A percentile compares a stretch with the other conserved stretches of the same genome.
Conservation (phyloP, 1,140 invertebrate genomes). For the Drosophila pallidifrons region DNA sequence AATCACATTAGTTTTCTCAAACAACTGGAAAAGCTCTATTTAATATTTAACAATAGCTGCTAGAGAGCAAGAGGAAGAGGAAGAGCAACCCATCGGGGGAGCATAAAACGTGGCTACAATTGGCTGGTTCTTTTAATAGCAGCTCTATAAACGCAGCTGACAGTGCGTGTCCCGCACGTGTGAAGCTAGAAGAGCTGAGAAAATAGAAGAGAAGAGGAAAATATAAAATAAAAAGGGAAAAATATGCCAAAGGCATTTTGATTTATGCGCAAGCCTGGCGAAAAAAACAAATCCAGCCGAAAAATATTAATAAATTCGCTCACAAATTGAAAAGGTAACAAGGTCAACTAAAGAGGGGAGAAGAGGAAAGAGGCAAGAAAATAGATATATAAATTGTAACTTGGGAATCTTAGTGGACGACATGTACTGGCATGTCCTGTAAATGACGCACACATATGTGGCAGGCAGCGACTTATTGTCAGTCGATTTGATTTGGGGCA, state of each 20-base stretch:
- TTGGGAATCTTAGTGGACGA: constrained; percentile 18
- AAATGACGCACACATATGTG: constrained; percentile 40
- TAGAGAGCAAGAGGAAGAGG: too few relatives aligned
- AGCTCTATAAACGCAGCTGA: constrained; percentile 21
- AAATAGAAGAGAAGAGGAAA: neutral
- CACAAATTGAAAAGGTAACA: constrained; percentile 70
- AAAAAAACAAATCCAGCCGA: constrained; percentile 7
- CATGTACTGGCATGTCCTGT: constrained; percentile 37
- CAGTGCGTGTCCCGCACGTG: constrained; percentile 42
- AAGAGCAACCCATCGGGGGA: neutral
- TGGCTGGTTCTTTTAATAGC: constrained; percentile 34
- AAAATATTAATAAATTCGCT: constrained; percentile 73
- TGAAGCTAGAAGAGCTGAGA: constrained; percentile 7
- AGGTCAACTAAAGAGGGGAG: constrained; percentile 40
- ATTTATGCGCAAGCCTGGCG: constrained; percentile 56
- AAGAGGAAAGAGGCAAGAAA: constrained; percentile 10
- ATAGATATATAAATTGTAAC: constrained; percentile 9
- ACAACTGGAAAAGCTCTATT: constrained; percentile 1
- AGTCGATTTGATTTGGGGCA: constrained; percentile 57
- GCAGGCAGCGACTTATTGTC: constrained; percentile 32
- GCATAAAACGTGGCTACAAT: constrained; percentile 28
- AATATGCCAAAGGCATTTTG: constrained; percentile 47
- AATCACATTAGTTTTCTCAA: neutral
- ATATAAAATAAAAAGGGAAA: constrained; percentile 16
- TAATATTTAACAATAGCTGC: constrained; percentile 2